Evolutionary conservation across 1,140 invertebrate species (phyloP).

Genomic region (Ips nitidus): DNA sequence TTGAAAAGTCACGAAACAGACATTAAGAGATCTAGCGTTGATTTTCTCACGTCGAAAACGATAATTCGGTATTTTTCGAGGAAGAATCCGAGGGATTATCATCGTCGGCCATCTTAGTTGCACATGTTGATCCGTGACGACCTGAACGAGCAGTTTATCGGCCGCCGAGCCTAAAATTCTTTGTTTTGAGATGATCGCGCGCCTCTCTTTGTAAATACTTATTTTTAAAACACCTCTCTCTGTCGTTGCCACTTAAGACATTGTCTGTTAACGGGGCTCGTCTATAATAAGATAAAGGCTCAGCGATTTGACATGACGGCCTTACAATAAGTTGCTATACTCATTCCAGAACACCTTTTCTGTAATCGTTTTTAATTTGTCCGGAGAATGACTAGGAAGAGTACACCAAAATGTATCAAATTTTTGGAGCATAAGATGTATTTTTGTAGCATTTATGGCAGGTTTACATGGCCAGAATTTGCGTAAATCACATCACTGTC

Average conservation of each 20-base stretch:
- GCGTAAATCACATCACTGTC: too few species aligned
- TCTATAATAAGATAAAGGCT: background rate
- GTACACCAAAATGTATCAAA: too few species aligned
- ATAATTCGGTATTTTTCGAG: background rate
- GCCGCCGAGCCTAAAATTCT: slow-evolving; percentile 17
- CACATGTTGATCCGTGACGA: slow-evolving; percentile 27
- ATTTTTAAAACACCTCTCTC: slow-evolving; percentile 4
- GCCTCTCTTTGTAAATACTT: slow-evolving; percentile 16
- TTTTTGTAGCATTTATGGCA: too few species aligned
- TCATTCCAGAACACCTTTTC: too few species aligned
- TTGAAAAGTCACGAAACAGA: too few species aligned
- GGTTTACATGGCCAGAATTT: too few species aligned
- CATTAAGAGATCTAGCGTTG: background rate
- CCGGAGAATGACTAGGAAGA: too few species aligned
- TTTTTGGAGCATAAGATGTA: too few species aligned
- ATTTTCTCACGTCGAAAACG: slow-evolving; percentile 2
- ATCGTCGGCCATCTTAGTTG: slow-evolving; percentile 17
- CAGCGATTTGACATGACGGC: too few species aligned
- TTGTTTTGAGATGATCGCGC: slow-evolving; percentile 12
- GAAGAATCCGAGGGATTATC: slow-evolving; percentile 3
- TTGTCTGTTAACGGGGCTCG: background rate
- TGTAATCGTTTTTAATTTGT: too few species aligned
- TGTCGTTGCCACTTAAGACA: too few species aligned
- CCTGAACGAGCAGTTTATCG: slow-evolving; percentile 12
- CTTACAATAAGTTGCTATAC: too few species aligned